Evolutionary conservation across 2,888 invertebrate species (phyloP), one percentile per base, ranked within the genome.

Genomic region (Liodrosophila aerea): DNA sequence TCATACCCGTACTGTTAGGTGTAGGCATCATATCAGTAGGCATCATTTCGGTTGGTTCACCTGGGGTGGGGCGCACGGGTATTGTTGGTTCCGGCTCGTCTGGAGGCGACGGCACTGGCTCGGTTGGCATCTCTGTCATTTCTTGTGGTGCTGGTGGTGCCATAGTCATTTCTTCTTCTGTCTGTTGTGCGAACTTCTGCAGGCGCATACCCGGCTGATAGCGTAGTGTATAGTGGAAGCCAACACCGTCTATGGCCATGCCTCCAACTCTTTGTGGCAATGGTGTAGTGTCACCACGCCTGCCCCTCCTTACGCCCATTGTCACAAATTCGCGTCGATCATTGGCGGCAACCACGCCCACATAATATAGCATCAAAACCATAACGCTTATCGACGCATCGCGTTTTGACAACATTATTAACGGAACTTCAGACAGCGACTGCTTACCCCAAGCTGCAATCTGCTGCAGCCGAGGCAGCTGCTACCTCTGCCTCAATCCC

Each of bases 381-480:
- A 80, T 66, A 64, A 65, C 84, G 63, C 71, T 85, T 84, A 85
- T 84, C 84, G 70, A 71, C 62, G 73, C 86, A 71, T 76, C 67
- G 77, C 77, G 69, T 61, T 63, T 67, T 68, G 69, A 73, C 88
- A 85, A 87, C 87, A 87, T 87, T 81, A 75, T 86, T 77, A 85
- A 73, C 83, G 87, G 83, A 87, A 88, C 80, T 69, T 50, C 80
- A 63, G 54, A 41, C 53, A 66, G 49, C 72, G 70, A 87, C 68
- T 66, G 76, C 57, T 57, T 57, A 54, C 43, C 30, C 16, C 68
- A 46, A 47, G 34, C 27, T 34, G 11, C 31, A 50, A 47, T 45
- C 53, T 31, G 46, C 37, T 57, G 49, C 33, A 43, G 64, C 68
- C 46, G n/a, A n/a, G n/a, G 51, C 62, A 46, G 46, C 49, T 44